Conservation (phyloP, 2,113 vertebrate species). For the Scortum barcoo region DNA sequence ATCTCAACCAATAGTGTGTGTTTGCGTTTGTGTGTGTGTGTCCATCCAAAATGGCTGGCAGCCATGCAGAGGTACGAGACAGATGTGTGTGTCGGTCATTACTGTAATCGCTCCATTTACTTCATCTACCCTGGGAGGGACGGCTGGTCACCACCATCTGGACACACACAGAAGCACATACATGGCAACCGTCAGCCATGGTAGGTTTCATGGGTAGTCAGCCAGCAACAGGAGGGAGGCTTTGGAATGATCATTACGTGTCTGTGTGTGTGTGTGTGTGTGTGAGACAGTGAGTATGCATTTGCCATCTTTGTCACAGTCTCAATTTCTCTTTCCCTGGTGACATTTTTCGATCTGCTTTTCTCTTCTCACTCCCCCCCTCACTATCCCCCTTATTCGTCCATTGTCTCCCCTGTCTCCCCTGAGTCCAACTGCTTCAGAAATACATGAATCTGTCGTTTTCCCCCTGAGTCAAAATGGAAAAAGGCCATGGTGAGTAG, state of each 20-base stretch:
- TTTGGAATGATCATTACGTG: conserved; percentile 52
- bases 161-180: conserved; percentile 58
- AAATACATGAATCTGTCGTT: conserved; percentile 48
- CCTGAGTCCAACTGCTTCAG: conserved; percentile 45
- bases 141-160: conserved; percentile 83
- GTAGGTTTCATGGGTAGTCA: conserved; percentile 50
- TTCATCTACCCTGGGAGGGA: conserved; percentile 78
- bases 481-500: conserved; percentile 47
- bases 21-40: conserved; percentile 7
- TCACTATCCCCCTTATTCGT: conserved; percentile 39
- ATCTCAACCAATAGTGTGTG: conserved; percentile 28
- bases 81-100: conserved; percentile 83
- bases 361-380: neutral
- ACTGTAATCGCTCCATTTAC: conserved; percentile 84
- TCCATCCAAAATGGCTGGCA: conserved; percentile 63
- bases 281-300: conserved; percentile 8
- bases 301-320: conserved; percentile 40
- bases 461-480: conserved; percentile 45
- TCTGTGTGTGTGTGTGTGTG: neutral
- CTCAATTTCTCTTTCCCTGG: conserved; percentile 9
- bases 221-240: conserved; percentile 67
- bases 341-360: conserved; percentile 32
- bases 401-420: conserved; percentile 38
- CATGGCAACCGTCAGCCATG: conserved; percentile 50
- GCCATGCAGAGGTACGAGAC: conserved; percentile 70